A percentile compares a stretch with the other conserved stretches of the same genome.
These are phyloP conservation scores for Melinaea menophilus DNA, from an alignment of 2,888 invertebrate species.

Conservation along the genomic window DNA sequence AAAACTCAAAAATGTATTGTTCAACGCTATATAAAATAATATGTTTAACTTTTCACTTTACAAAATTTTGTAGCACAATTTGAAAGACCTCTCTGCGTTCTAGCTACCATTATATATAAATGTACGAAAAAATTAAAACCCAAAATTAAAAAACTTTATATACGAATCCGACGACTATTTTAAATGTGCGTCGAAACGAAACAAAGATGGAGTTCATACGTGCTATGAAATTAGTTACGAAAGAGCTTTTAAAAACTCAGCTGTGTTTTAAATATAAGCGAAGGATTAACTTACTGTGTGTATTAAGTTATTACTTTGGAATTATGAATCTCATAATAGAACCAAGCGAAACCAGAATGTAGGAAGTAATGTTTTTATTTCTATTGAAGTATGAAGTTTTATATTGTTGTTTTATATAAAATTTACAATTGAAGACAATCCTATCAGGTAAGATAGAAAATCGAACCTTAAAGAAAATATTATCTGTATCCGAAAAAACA, in stretches of 20 bases:
- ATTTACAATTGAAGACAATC: too few relatives aligned
- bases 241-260: slow-evolving; percentile 1
- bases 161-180: not conserved
- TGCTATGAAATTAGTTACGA: slow-evolving; percentile 4
- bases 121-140: not conserved
- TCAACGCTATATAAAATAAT: not conserved
- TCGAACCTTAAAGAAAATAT: too few relatives aligned
- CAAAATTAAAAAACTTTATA: slow-evolving; percentile 6
- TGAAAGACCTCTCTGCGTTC: not conserved
- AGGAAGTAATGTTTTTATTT: too few relatives aligned
- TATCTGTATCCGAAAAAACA: too few relatives aligned
- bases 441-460: too few relatives aligned
- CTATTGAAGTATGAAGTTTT: too few relatives aligned
- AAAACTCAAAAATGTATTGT: too few relatives aligned
- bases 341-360: too few relatives aligned
- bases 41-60: not conserved
- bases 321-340: not conserved
- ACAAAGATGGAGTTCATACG: slow-evolving; percentile 4
- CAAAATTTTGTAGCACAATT: not conserved
- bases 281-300: slow-evolving; percentile 1
- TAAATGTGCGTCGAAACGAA: not conserved
- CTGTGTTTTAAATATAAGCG: slow-evolving; percentile 2
- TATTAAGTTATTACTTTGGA: not conserved
- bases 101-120: slow-evolving; percentile 1
- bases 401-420: too few relatives aligned